phyloP scores from a whole-genome alignment of 2,888 invertebrate genomes.

The Apodemia duryi region DNA sequence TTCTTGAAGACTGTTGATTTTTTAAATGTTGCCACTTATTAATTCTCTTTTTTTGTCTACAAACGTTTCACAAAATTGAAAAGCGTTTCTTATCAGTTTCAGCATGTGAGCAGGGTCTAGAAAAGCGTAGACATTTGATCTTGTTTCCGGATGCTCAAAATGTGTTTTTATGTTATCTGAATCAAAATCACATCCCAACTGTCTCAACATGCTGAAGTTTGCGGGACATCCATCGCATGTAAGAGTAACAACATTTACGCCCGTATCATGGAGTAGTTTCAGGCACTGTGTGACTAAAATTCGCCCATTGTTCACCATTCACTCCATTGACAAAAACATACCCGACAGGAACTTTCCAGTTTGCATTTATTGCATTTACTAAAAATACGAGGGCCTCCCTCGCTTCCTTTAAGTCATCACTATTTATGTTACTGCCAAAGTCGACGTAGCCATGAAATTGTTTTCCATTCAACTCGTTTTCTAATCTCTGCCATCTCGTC shows the following conservation, averaged over 20 bases:
- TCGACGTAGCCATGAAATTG: not conserved
- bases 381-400: not conserved
- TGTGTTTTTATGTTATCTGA: not conserved
- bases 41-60: not conserved
- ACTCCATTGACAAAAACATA: not conserved
- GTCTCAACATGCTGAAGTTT: too few relatives aligned
- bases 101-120: not conserved
- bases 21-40: not conserved
- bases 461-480: not conserved
- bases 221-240: not conserved
- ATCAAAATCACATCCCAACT: too few relatives aligned
- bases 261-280: not conserved
- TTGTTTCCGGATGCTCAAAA: not conserved
- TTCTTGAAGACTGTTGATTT: not conserved
- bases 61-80: not conserved
- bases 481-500: not conserved
- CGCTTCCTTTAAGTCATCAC: not conserved
- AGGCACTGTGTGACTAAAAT: not conserved
- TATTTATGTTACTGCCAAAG: not conserved
- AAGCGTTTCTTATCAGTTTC: not conserved
- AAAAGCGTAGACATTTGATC: not conserved
- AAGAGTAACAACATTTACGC: not conserved
- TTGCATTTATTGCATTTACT: not conserved
- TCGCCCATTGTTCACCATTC: not conserved
- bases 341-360: not conserved